phyloP scores from a whole-genome alignment of 1,140 invertebrate genomes.

The Periplaneta americana region DNA sequence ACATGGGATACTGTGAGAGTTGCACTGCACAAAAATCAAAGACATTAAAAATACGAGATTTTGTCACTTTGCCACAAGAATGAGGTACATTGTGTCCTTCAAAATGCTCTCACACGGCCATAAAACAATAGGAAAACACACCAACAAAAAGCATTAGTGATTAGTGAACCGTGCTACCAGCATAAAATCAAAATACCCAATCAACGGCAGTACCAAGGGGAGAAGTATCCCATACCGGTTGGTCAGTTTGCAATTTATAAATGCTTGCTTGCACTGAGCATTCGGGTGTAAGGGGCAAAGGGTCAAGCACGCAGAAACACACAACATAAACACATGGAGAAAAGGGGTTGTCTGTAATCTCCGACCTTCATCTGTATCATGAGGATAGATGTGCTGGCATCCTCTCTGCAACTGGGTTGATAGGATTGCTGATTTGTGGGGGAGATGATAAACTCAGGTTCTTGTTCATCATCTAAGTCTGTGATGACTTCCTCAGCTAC shows the following conservation, averaged over 20 bases:
- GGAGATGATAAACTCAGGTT: not conserved
- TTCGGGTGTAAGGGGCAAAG: not conserved
- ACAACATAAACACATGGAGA: not conserved
- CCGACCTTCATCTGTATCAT: not conserved
- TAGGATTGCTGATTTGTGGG: not conserved
- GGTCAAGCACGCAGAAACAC: not conserved
- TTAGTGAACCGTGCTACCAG: not conserved
- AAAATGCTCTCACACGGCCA: not conserved
- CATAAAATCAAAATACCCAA: too few relatives aligned
- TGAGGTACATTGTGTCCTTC: not conserved
- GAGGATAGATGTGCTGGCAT: not conserved
- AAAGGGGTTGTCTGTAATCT: not conserved
- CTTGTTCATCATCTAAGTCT: constrained; percentile 22
- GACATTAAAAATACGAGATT: too few relatives aligned
- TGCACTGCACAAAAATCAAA: too few relatives aligned
- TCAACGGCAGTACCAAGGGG: not conserved
- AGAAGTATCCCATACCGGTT: not conserved
- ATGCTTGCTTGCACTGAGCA: not conserved
- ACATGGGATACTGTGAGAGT: too few relatives aligned
- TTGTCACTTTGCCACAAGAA: not conserved
- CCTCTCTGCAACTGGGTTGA: not conserved
- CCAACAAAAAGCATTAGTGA: not conserved
- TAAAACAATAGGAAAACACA: not conserved
- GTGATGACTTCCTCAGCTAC: constrained; percentile 29
- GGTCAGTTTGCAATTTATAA: not conserved